These are phyloP conservation scores for Calliopum simillimum DNA, from an alignment of 2,888 invertebrate species.

Conservation along the genomic window DNA sequence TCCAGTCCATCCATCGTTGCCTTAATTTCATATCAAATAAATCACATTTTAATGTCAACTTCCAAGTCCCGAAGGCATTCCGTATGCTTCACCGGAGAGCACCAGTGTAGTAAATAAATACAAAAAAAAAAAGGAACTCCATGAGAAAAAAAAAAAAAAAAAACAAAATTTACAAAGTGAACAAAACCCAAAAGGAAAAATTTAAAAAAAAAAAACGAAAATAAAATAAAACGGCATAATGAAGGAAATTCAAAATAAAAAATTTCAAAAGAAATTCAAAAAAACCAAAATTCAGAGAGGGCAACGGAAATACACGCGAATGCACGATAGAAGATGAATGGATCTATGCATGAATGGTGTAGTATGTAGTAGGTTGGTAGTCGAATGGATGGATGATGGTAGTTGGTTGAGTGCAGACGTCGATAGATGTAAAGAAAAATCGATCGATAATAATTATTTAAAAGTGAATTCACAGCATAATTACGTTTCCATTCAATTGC, in stretches of 20 bases:
- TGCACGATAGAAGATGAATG: neutral
- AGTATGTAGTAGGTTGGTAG: too few species aligned
- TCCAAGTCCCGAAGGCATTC: conserved; percentile 15
- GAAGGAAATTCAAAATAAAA: neutral
- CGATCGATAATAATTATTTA: conserved; percentile 62
- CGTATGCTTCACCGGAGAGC: conserved; percentile 14
- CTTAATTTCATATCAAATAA: conserved; percentile 20
- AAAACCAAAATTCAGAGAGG: conserved; percentile 3
- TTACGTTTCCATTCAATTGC: conserved; percentile 60
- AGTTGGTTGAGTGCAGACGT: too few species aligned
- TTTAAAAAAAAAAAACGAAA: neutral
- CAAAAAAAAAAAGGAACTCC: conserved; percentile 1
- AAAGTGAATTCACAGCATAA: conserved; percentile 58
- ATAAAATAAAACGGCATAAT: neutral
- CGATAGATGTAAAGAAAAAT: neutral
- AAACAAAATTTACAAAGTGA: neutral
- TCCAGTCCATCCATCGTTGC: conserved; percentile 12
- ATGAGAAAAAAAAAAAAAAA: neutral
- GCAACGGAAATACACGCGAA: neutral
- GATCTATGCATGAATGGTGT: too few species aligned
- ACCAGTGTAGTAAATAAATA: conserved; percentile 7
- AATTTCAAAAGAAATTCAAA: conserved; percentile 2
- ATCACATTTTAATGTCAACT: conserved; percentile 28
- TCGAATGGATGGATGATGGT: too few species aligned
- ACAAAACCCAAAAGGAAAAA: neutral